Evolutionary conservation across 1,140 invertebrate species (phyloP), one percentile per base, ranked within the genome.

Genomic region (Metopolophium dirhodum): DNA sequence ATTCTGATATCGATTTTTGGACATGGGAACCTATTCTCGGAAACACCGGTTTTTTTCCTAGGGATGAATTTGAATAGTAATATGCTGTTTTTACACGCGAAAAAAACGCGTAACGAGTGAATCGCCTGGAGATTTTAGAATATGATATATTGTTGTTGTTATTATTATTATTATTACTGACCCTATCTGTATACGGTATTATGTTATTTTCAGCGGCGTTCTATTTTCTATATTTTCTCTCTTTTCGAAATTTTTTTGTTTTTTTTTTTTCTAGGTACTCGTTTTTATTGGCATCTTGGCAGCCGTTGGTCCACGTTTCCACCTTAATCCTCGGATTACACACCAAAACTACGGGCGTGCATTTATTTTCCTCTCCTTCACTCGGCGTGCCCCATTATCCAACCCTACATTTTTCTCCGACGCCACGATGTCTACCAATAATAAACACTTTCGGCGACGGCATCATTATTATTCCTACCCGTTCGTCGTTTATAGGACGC

Each of bases 201-300:
- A 51, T 51, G 49, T 51, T 51, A 30, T 41, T 83, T 83, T 37
- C 37, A 22, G 8, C 22, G 35, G 82, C 37, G 41, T 45, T 85
- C n/a, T 77, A 77, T n/a, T 77, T 77, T n/a, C 30, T 77, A 77
- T n/a, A 77, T n/a, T 83, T 83, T 83, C 35, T 26, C 35, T 83
- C 35, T 35, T 83, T 23, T 0, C 41, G 1, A 77, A 77, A 77
- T 77, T 77, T 85, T 26, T 83, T 11, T 30, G 9, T 83, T 37
- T 22, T 83, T 83, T 85, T 85, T 85, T 45, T 26, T 22, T 41
- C 1, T 41, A 41, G 41, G 41, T 41, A 77, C 61, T 7, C 11
- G 61, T 83, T 41, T 85, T 85, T 85, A 85, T 85, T 41, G 83
- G 41, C 23, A 45, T 85, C 83, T 85, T 41, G 83, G 37, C 83